Percentiles rank a stretch among this genome's conserved stretches.
Conservation (phyloP, 2,888 invertebrate species). For the Perithous albicinctus region DNA sequence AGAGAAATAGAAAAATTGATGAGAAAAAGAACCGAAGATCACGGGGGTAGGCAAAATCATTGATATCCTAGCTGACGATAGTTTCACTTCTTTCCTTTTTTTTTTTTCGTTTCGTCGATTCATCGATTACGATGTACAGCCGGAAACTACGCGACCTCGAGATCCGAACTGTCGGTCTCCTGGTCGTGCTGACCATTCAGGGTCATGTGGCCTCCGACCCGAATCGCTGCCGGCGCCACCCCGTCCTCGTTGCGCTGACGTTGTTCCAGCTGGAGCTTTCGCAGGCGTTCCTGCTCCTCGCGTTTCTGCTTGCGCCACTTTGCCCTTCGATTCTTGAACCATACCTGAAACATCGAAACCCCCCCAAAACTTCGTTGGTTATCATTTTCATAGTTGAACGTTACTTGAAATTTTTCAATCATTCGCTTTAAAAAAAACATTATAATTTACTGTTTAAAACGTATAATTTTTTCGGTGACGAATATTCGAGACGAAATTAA, state of each 20-base stretch:
- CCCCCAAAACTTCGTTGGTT: constrained; percentile 29
- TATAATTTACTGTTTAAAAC: not conserved
- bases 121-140: constrained; percentile 17
- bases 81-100: not conserved
- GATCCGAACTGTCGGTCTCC: constrained; percentile 89
- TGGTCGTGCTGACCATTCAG: constrained; percentile 77
- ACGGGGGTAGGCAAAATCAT: constrained; percentile 49
- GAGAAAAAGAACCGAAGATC: constrained; percentile 62
- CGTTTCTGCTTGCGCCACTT: constrained; percentile 98
- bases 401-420: not conserved
- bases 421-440: not conserved
- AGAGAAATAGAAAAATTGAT: not conserved
- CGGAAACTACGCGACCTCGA: constrained; percentile 90
- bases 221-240: constrained; percentile 77
- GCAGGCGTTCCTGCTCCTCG: constrained; percentile 92
- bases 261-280: constrained; percentile 93
- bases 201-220: constrained; percentile 77
- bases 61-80: constrained; percentile 34
- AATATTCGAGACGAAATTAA: too few relatives aligned
- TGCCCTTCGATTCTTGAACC: constrained; percentile 98
- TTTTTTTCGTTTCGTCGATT: constrained; percentile 18
- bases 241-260: constrained; percentile 80
- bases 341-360: constrained; percentile 88
- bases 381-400: not conserved
- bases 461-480: too few relatives aligned